Evolutionary conservation across 2,888 invertebrate genomes (phyloP), one percentile per base, ranked within the genome.

Genomic region (Amphiduros pacificus): DNA sequence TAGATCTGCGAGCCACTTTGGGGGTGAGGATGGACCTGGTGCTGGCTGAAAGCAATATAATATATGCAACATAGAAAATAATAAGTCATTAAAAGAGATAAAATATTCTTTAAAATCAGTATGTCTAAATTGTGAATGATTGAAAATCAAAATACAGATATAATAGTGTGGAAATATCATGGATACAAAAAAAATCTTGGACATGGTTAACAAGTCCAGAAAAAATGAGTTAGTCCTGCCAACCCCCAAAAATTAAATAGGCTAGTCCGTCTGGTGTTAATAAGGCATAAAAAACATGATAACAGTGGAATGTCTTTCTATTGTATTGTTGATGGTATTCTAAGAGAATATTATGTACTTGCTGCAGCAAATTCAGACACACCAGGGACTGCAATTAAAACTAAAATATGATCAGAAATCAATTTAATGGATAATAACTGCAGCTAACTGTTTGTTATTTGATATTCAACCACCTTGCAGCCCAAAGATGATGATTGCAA

Each of bases 1-100:
- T 31, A 83, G 70, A 41, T 83, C 83, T 59, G 75, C 74, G 61
- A 79, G 65, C 80, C 80, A 82, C 67, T 81, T 80, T 20, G 79
- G 72, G 55, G 60, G 68, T 27, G 64, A 57, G 5, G 56, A 29
- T 17, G 62, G 65, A 56, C 27, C 60, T 20, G 64, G 24, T 5
- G 53, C 28, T 24, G 64, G 57, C 64, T 64, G 50, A 22, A 59
- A 41, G 9, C 22, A 49, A n/a, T 17, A 17, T 36, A 36, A 17
- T n/a, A n/a, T n/a, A n/a, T n/a, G n/a, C n/a, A n/a, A n/a, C n/a
- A n/a, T n/a, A n/a, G n/a, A n/a, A n/a, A n/a, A n/a, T n/a, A n/a
- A n/a, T n/a, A n/a, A n/a, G n/a, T n/a, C n/a, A n/a, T n/a, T n/a
- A n/a, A n/a, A n/a, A n/a, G n/a, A n/a, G n/a, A n/a, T n/a, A n/a